phyloP scores from a whole-genome alignment of 2,888 invertebrate species.

The Parasteatoda lunata region DNA sequence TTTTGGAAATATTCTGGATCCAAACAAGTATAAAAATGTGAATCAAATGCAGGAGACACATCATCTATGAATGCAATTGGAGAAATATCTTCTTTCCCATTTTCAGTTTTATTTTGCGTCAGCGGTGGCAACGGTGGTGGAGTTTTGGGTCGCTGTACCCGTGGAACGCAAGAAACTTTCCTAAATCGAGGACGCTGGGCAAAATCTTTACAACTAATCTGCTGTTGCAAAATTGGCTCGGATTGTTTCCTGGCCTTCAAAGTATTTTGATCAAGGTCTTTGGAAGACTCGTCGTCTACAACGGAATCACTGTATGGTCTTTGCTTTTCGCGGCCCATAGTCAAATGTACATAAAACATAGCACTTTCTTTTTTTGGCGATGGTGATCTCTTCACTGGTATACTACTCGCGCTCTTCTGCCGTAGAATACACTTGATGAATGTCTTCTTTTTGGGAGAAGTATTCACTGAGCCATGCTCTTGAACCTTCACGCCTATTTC shows the following conservation, averaged over 20 bases:
- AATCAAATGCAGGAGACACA: conserved; percentile 22
- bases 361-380: conserved; percentile 62
- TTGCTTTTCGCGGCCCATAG: conserved; percentile 49
- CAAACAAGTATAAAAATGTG: conserved; percentile 45
- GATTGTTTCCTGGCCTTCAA: conserved; percentile 33
- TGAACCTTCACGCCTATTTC: conserved; percentile 55
- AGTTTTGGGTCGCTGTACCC: conserved; percentile 70
- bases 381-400: conserved; percentile 62
- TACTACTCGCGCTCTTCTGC: conserved; percentile 58
- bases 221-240: conserved; percentile 31
- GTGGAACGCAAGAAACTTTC: conserved; percentile 65
- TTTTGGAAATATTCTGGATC: conserved; percentile 47
- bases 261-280: conserved; percentile 4
- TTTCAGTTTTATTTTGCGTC: conserved; percentile 18
- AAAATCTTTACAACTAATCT: conserved; percentile 8
- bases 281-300: conserved; percentile 17
- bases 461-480: conserved; percentile 33
- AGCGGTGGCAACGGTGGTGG: conserved; percentile 71
- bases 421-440: conserved; percentile 64
- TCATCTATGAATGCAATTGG: not conserved
- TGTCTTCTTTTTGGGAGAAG: conserved; percentile 65
- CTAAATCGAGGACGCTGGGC: conserved; percentile 30
- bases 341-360: conserved; percentile 40
- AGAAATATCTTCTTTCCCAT: conserved; percentile 1
- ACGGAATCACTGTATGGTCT: conserved; percentile 56